A percentile compares a stretch with the other conserved stretches of the same genome.
These are phyloP conservation scores for Nothobranchius furzeri DNA, from an alignment of 2,113 vertebrate species.

Conservation along the genomic window DNA sequence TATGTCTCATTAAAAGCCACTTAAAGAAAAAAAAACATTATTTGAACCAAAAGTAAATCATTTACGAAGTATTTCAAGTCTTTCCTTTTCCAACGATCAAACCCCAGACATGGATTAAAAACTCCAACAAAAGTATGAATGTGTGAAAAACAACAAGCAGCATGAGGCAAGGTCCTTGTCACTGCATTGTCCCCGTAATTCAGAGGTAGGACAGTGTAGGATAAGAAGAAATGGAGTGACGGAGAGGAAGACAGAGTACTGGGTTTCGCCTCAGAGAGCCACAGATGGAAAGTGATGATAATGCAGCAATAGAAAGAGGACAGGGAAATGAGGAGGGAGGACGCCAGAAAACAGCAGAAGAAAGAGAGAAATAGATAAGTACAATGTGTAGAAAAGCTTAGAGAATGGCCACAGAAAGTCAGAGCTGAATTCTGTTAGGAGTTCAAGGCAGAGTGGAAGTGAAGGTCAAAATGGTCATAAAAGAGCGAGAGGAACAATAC, in stretches of 20 bases:
- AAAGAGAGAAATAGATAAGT: slow-evolving; percentile 12
- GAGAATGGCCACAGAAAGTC: slow-evolving; percentile 1
- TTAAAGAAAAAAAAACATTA: too few species aligned
- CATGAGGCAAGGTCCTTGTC: slow-evolving; percentile 36
- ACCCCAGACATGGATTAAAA: background rate
- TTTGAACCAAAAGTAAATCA: background rate
- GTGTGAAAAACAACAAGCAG: slow-evolving; percentile 11
- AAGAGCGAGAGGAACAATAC: background rate
- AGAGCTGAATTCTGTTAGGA: slow-evolving; percentile 4
- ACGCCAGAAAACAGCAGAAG: slow-evolving; percentile 7
- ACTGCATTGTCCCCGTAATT: slow-evolving; percentile 35
- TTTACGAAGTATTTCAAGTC: too few species aligned
- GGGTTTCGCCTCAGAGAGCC: slow-evolving; percentile 57
- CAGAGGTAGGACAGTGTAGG: slow-evolving; percentile 41
- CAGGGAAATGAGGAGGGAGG: slow-evolving; percentile 12
- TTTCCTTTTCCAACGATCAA: background rate
- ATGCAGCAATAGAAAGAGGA: slow-evolving; percentile 52
- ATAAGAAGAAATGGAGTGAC: slow-evolving; percentile 49
- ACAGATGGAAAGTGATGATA: slow-evolving; percentile 65
- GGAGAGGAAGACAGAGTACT: slow-evolving; percentile 52
- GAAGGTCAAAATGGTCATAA: slow-evolving; percentile 3
- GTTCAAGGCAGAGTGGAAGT: slow-evolving; percentile 1
- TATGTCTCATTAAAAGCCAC: too few species aligned
- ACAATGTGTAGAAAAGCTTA: background rate
- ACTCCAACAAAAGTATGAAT: background rate